A percentile compares a stretch with the other conserved stretches of the same genome.
These are phyloP conservation scores for Neoniphon sammara DNA, from an alignment of 2,797 vertebrate species.

Conservation along the genomic window DNA sequence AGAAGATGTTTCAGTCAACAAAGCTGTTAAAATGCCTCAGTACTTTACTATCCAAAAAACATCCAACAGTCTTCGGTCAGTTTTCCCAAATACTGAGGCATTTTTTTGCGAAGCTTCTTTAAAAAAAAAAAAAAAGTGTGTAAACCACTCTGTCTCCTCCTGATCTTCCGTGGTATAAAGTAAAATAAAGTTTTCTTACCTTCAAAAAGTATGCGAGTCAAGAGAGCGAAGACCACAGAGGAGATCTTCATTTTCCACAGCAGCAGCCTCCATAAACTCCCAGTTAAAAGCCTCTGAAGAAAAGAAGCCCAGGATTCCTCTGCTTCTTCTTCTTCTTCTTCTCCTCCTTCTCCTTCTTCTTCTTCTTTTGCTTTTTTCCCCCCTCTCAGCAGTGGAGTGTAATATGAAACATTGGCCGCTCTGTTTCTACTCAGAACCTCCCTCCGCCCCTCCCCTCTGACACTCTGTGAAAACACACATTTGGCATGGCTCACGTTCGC, in stretches of 20 bases:
- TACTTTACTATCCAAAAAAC: too few relatives aligned
- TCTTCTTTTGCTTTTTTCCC: constrained; percentile 19
- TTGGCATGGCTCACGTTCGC: constrained; percentile 39
- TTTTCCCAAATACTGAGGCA: constrained; percentile 1
- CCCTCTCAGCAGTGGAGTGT: constrained; percentile 64
- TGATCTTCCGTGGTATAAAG: constrained; percentile 24
- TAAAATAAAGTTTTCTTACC: constrained; percentile 75
- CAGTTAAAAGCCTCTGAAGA: constrained; percentile 70
- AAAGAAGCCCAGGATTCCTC: constrained; percentile 68
- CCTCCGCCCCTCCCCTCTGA: constrained; percentile 58
- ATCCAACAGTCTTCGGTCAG: background rate
- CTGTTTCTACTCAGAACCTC: constrained; percentile 76
- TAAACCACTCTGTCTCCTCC: constrained; percentile 17
- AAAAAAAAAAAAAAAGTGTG: background rate
- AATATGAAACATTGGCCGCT: constrained; percentile 79
- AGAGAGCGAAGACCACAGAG: constrained; percentile 79
- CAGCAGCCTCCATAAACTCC: constrained; percentile 81
- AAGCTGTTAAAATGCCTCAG: background rate
- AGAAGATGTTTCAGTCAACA: background rate
- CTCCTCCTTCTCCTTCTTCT: constrained; percentile 22
- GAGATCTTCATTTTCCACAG: constrained; percentile 86
- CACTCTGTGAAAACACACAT: constrained; percentile 58
- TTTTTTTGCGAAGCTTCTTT: constrained; percentile 13
- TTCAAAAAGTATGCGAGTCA: constrained; percentile 77
- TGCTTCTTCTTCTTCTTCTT: constrained; percentile 36